Evolutionary conservation across 1,140 invertebrate genomes (phyloP), one percentile per base, ranked within the genome.

Genomic region (Drosophila ohnishii): DNA sequence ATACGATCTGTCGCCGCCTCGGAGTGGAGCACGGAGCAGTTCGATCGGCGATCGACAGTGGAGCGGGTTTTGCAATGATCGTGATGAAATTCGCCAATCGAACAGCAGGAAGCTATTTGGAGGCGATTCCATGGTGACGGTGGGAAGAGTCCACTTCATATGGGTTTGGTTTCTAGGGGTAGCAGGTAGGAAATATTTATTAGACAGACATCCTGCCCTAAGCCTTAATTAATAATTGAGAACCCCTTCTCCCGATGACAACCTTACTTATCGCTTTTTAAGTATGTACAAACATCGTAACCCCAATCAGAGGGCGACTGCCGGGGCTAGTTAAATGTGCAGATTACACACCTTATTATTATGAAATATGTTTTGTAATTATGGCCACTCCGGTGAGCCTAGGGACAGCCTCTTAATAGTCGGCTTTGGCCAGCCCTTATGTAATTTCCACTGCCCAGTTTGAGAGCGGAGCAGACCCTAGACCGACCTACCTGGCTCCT

Each of bases 301-400:
- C 13, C 69, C 58, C 47, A 53, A 64, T 58, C 56, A 30, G 19
- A 48, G 55, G 34, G 32, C 22, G 37, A 44, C 39, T 44, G 40
- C 72, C 32, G 64, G 42, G 74, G 57, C 78, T 75, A 86, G 81
- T 71, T 81, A 81, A 85, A 85, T 85, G 82, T 82, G 66, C 37
- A 75, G 78, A 86, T 85, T 85, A 85, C 83, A 87, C 83, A 87
- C 82, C 83, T 82, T 82, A 87, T 87, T 87, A 86, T 86, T 86
- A 83, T 82, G 79, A 86, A 86, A 86, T 86, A 86, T 86, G 70
- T 76, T 73, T 79, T 71, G 72, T 83, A 86, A 87, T 86, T 83
- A 86, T 79, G 83, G 71, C 73, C 64, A 78, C 66, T 39, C 32
- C 61, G 45, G 39, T 19, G 66, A 71, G 66, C 67, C 57, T 37